Percentiles rank a stretch among this genome's conserved stretches.
These are phyloP conservation scores for Tetramorium alpestre DNA, from an alignment of 1,140 invertebrate species.

Conservation along the genomic window DNA sequence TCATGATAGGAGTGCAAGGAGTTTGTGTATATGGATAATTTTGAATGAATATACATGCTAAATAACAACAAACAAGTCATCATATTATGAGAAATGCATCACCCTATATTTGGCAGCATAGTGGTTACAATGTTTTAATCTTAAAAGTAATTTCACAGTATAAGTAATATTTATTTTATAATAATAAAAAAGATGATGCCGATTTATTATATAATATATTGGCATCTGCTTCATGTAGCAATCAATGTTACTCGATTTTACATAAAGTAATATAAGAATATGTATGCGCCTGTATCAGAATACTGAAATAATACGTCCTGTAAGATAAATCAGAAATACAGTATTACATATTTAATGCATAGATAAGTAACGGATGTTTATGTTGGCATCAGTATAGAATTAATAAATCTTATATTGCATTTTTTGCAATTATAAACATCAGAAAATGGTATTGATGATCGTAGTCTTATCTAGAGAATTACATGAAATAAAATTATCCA, in stretches of 20 bases:
- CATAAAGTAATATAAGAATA: constrained; percentile 56
- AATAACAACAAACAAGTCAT: constrained; percentile 20
- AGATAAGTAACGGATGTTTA: background rate
- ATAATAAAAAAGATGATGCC: constrained; percentile 66
- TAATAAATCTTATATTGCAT: constrained; percentile 31
- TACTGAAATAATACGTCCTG: constrained; percentile 48
- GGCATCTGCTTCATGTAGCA: constrained; percentile 31
- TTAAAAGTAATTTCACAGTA: constrained; percentile 64
- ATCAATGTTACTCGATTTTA: constrained; percentile 15
- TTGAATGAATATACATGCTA: background rate
- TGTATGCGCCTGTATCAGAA: constrained; percentile 8
- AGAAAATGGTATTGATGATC: background rate
- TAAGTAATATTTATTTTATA: constrained; percentile 67
- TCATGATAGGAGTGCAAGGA: background rate
- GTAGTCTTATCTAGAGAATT: background rate
- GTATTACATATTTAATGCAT: constrained; percentile 37
- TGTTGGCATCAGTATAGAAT: constrained; percentile 21
- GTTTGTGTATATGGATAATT: background rate
- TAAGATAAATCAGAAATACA: constrained; percentile 23
- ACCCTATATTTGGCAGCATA: constrained; percentile 77
- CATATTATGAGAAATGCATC: constrained; percentile 71
- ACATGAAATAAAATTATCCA: background rate
- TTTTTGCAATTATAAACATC: background rate
- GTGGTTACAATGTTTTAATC: constrained; percentile 69
- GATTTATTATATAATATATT: constrained; percentile 48